These are phyloP conservation scores for Peromyscus nudipes DNA, from an alignment of 2,797 vertebrate genomes.

Conservation along the genomic window DNA sequence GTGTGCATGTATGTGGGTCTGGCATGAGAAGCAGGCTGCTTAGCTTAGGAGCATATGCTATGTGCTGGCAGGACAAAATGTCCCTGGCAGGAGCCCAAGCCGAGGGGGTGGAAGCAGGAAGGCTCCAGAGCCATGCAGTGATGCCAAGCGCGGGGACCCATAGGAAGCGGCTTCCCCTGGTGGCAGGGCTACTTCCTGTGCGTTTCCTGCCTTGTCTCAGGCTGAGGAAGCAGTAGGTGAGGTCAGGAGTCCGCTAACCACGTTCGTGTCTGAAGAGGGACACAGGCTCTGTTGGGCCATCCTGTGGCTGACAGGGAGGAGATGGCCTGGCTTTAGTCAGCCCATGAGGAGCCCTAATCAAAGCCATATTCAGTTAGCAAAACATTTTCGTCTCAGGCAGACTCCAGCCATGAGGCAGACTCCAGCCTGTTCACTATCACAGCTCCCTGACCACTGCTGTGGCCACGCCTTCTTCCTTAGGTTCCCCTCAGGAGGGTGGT, in stretches of 20 bases:
- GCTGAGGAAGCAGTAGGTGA: not conserved
- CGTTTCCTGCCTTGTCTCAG: not conserved
- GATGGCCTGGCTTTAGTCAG: not conserved
- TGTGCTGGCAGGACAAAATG: slow-evolving; percentile 34
- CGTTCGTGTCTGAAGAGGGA: not conserved
- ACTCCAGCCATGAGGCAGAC: not conserved
- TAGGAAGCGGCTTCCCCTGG: not conserved
- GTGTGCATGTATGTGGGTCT: not conserved
- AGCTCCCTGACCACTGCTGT: not conserved
- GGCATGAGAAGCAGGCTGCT: not conserved
- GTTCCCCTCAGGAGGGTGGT: not conserved
- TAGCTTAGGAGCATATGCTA: slow-evolving; percentile 51
- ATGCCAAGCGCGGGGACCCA: not conserved
- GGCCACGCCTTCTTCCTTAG: not conserved
- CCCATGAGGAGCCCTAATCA: not conserved
- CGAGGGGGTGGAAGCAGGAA: slow-evolving; percentile 18
- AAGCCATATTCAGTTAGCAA: slow-evolving; percentile 54
- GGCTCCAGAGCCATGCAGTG: not conserved
- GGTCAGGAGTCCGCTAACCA: not conserved
- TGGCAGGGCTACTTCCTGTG: accelerated
- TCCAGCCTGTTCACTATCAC: not conserved
- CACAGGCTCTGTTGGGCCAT: not conserved
- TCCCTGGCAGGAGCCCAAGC: slow-evolving; percentile 69
- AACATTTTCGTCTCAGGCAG: not conserved
- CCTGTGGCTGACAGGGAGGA: not conserved